A percentile compares a stretch with the other conserved stretches of the same genome.
These are phyloP conservation scores for Allolobophora icterica DNA, from an alignment of 2,888 invertebrate genomes.

Conservation along the genomic window DNA sequence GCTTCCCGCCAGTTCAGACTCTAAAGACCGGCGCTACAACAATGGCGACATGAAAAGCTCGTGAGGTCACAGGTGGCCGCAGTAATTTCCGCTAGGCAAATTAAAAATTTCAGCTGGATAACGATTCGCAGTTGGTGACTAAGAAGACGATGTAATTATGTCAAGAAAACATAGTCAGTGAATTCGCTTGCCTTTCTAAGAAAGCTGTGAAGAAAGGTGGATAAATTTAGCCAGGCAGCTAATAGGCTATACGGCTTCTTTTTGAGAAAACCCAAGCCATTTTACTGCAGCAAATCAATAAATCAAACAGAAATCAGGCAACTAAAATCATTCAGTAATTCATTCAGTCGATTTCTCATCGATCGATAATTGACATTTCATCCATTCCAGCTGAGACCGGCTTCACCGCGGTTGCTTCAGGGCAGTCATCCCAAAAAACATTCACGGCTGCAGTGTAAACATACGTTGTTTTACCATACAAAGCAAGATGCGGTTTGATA, in stretches of 20 bases:
- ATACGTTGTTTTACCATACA: not conserved
- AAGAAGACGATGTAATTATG: conserved; percentile 17
- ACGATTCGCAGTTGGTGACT: not conserved
- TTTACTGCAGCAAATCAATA: not conserved
- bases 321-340: not conserved
- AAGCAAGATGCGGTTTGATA: not conserved
- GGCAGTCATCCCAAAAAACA: not conserved
- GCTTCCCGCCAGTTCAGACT: not conserved
- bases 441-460: not conserved
- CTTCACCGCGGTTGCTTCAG: not conserved
- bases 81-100: not conserved
- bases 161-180: not conserved
- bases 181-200: not conserved
- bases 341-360: too few relatives aligned
- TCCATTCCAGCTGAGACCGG: not conserved
- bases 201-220: not conserved
- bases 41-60: not conserved
- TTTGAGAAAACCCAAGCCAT: not conserved
- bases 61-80: not conserved
- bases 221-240: too few relatives aligned
- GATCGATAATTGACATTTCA: not conserved
- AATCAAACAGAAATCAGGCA: not conserved
- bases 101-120: not conserved
- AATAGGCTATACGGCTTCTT: too few relatives aligned
- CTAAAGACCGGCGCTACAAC: not conserved